Base-by-base conservation (phyloP, 1,140 invertebrate species). In the Hylaeus anthracinus region DNA sequence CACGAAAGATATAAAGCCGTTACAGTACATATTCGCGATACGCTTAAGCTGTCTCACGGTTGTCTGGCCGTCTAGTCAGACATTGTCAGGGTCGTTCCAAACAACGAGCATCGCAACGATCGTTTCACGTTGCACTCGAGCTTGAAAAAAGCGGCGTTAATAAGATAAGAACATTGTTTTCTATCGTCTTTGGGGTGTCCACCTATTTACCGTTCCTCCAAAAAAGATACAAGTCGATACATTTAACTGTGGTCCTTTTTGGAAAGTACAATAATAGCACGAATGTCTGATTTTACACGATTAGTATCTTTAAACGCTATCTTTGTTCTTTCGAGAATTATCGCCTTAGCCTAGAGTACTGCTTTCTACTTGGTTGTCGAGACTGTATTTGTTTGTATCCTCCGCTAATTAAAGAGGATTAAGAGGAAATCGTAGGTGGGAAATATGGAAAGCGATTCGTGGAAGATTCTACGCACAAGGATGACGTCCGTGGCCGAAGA, bases 81-180 rank as follows among this genome's bases (percentile, higher is more conserved):
- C 60, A 72, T 72, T 79, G 72, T 85, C 82, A 85, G 78, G 72
- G 82, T 81, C 82, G 82, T 84, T 81, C 82, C 69, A 26, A 70
- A 81, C 78, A 81, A 60, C 58, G 84, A 84, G 72, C 70, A 78
- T 63, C 83, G 61, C 64, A 43, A 82, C 56, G 41, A 77, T 56
- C 37, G 69, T 74, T 71, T 77, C 70, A 60, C 65, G 12, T 78
- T 66, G 45, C 70, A 67, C 41, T 85, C 26, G 37, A 48, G 63
- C 10, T 15, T 53, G 67, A 72, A 73, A 64, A 51, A 78, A 84
- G 41, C 41, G 60, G 26, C 48, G 82, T 74, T 84, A 86, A 77
- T 77, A 63, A 81, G 58, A 81, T 74, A 80, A 83, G 70, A 61
- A 81, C 37, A 51, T 67, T 15, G 48, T 51, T 58, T 56, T 39